Conservation (phyloP, 1,140 invertebrate genomes). For the Tetranychus urticae region DNA sequence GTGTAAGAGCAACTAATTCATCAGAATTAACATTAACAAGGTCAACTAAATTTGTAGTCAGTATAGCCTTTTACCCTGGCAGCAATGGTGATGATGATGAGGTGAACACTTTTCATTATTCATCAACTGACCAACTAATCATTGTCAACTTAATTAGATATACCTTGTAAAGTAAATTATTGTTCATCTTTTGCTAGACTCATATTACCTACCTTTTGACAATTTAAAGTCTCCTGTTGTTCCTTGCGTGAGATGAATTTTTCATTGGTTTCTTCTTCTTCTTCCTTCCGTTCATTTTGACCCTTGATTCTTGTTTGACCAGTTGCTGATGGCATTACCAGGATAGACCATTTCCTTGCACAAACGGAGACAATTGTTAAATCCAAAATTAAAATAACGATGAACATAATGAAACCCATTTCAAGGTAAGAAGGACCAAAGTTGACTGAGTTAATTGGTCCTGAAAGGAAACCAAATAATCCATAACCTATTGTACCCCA, state of each 20-base stretch:
- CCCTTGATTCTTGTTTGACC: too few relatives aligned
- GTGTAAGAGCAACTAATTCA: background rate
- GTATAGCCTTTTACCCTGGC: too few relatives aligned
- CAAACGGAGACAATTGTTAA: background rate
- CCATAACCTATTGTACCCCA: constrained; percentile 26
- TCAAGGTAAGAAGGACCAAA: background rate
- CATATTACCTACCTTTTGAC: too few relatives aligned
- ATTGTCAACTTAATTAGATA: background rate
- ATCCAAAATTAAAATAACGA: background rate
- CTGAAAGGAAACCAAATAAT: constrained; percentile 6
- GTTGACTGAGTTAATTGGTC: background rate
- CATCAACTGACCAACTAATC: background rate
- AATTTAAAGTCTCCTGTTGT: too few relatives aligned
- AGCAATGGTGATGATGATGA: too few relatives aligned
- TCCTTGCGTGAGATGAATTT: too few relatives aligned
- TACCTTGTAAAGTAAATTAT: background rate
- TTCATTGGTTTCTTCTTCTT: too few relatives aligned
- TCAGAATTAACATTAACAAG: background rate
- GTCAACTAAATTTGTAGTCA: background rate
- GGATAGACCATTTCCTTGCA: too few relatives aligned
- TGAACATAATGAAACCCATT: constrained; percentile 7
- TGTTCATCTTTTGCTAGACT: too few relatives aligned
- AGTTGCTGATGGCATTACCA: too few relatives aligned
- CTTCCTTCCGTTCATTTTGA: too few relatives aligned
- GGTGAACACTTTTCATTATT: too few relatives aligned